Base-by-base conservation (phyloP, 1,140 invertebrate genomes). In the Drosophila arizonae region DNA sequence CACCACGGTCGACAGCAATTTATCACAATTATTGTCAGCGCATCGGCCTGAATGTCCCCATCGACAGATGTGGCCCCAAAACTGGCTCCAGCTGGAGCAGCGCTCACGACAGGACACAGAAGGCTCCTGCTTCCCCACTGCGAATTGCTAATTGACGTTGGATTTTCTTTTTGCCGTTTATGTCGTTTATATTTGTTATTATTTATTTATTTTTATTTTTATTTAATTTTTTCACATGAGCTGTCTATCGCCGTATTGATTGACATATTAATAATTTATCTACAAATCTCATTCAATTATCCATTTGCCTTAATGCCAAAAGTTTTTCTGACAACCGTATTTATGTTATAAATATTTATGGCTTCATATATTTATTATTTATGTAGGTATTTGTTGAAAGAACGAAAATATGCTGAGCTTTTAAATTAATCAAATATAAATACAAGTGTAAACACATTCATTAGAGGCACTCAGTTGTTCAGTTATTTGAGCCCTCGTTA, bases 21-120 rank as follows among this genome's bases (percentile, higher is more conserved):
- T 79, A 86, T 86, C 76, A 87, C 82, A 79, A 81, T 87, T 81
- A 86, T 81, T 76, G 78, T 72, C 80, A 76, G 62, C 15, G 45
- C 60, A 62, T 33, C 28, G 45, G 57, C 41, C 50, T 10, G 17
- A 50, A 33, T 50, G 60, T 30, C 51, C 48, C 13, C 21, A 33
- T 9, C 41, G 36, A 17, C 17, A 39, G 50, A 61, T 70, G 51
- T 43, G 43, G 10, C 54, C 41, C 13, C 8, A 11, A 81, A 72
- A 45, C 45, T 36, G 26, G 28, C 26, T n/a, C 11, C 36, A 62
- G 10, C 30, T 30, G 46, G 8, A 45, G 1, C 13, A 6, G 30
- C 30, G 6, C 6, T 33, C 6, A 3, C 10, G 24, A 8, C 43
- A 24, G 33, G 28, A 46, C 6, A 13, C 15, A 57, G 10, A 24